Base-by-base conservation (phyloP, 2,113 vertebrate species). In the Ia io region DNA sequence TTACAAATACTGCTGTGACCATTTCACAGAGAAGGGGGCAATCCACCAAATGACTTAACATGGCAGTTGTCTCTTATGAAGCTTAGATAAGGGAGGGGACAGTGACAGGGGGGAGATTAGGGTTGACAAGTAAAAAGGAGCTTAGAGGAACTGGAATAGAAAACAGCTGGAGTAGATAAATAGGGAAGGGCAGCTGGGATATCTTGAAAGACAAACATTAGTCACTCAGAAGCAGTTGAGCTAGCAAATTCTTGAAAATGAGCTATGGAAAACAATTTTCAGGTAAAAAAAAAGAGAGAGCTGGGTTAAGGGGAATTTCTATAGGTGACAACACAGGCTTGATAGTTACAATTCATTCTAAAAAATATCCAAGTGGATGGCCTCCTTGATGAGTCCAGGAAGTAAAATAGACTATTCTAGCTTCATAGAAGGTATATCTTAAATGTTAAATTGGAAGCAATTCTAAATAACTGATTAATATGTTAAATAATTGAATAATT, bases 141-240 rank as follows among this genome's bases (percentile, higher is more conserved):
- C 40, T 93, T 88, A 85, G 71, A 85, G 59, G 63, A 93, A 86
- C 63, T 76, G 35, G 65, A 96, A 84, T 78, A 92, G 90, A 92
- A 97, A 95, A 71, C 96, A 96, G 88, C 92, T 92, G 94, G 94
- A 65, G 71, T 86, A n/a, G 69, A 93, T 85, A 92, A 90, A 93
- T 74, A 92, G 69, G 63, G 35, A 63, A 42, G 51, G 92, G 40
- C 92, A 84, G 42, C 53, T 93, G 37, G 76, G 61, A 30, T 92
- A 63, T 71, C 61, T 77, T 90, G 78, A 95, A 97, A 96, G 67
- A 93, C 51, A 96, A 95, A 96, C 65, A 90, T n/a, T 95, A 79
- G 88, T 63, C 93, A 56, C 67, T 84, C 61, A 85, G 56, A 94
- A 73, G 18, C 25, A 90, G 17, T 59, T 90, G 23, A 97, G 71